Evolutionary conservation across 2,888 invertebrate species (phyloP).

Genomic region (Hypselothyrea guttata): DNA sequence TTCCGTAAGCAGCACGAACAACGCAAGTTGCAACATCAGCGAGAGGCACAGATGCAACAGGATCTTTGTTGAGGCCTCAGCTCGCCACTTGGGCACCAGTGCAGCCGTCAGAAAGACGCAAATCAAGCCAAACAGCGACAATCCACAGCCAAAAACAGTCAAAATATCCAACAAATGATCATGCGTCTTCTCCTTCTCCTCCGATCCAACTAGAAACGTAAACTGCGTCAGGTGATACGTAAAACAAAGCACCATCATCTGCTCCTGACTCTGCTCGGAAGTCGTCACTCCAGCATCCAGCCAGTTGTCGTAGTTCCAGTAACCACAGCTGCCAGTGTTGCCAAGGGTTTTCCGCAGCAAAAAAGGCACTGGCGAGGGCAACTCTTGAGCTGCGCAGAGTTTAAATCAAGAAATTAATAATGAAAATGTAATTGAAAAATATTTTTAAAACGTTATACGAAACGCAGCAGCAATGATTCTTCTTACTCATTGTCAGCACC

Average conservation of each 20-base stretch:
- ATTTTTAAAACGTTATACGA: too few relatives aligned
- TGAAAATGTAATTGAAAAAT: too few relatives aligned
- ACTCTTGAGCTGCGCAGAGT: conserved; percentile 74
- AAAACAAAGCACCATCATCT: conserved; percentile 81
- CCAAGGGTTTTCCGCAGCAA: conserved; percentile 68
- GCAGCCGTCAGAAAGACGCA: conserved; percentile 85
- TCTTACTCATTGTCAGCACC: too few relatives aligned
- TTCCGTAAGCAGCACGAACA: conserved; percentile 72
- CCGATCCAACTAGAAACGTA: conserved; percentile 83
- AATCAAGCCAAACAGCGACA: conserved; percentile 85
- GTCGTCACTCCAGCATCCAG: conserved; percentile 83
- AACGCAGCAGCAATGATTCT: too few relatives aligned
- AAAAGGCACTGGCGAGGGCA: conserved; percentile 84
- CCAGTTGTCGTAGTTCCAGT: conserved; percentile 86
- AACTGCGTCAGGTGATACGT: conserved; percentile 86
- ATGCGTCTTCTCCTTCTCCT: conserved; percentile 74
- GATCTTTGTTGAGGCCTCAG: conserved; percentile 86
- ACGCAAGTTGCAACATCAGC: conserved; percentile 84
- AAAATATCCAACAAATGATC: conserved; percentile 84
- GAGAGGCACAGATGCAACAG: conserved; percentile 86
- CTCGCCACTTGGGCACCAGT: conserved; percentile 85
- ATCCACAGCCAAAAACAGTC: conserved; percentile 84
- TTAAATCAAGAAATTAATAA: too few relatives aligned
- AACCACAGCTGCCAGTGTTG: conserved; percentile 83
- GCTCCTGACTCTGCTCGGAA: conserved; percentile 26